Evolutionary conservation across 2,797 vertebrate species (phyloP).

Genomic region (Hylomyscus alleni): DNA sequence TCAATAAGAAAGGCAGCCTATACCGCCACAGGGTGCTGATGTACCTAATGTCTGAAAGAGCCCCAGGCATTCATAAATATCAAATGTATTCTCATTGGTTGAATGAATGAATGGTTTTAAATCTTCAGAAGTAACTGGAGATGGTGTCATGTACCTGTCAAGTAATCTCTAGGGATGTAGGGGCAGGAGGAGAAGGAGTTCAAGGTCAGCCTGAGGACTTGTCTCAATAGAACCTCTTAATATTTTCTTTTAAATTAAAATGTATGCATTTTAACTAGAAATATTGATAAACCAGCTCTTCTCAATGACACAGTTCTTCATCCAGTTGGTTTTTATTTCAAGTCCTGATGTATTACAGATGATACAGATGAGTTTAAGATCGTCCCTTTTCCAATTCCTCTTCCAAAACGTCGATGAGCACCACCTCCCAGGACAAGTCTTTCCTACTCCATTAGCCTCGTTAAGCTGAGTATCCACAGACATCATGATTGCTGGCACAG

Average conservation of each 20-base stretch:
- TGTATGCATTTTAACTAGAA: background rate
- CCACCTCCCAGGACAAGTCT: background rate
- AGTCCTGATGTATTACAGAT: background rate
- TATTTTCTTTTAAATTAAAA: conserved; percentile 5
- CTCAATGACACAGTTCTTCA: background rate
- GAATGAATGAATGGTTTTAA: background rate
- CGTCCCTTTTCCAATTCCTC: background rate
- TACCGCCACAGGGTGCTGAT: too few relatives aligned
- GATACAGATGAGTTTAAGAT: background rate
- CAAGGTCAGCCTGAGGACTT: background rate
- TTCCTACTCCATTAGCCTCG: background rate
- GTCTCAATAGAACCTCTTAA: background rate
- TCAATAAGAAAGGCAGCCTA: background rate
- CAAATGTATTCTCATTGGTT: background rate
- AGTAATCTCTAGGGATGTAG: background rate
- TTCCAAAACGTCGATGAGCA: background rate
- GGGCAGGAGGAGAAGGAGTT: background rate
- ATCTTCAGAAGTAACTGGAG: background rate
- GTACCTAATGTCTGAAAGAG: background rate
- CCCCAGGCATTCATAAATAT: fast-evolving
- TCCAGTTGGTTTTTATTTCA: background rate
- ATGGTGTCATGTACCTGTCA: background rate
- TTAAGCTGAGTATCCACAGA: background rate
- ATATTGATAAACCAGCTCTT: background rate
- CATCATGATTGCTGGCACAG: background rate